phyloP scores from a whole-genome alignment of 1,140 invertebrate species.

The Potamilus streckersoni region DNA sequence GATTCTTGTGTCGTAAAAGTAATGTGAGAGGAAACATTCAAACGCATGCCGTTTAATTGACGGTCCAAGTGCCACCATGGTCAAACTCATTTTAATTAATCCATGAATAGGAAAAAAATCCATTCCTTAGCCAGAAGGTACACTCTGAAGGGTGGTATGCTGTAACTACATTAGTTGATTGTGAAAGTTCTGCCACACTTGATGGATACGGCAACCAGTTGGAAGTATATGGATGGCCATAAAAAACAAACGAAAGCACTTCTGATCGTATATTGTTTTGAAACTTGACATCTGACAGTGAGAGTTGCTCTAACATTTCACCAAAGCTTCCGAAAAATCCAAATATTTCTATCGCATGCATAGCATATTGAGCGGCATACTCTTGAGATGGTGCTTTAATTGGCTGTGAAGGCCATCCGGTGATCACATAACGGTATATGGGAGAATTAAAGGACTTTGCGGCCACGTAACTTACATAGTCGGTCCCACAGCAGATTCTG shows the following conservation, averaged over 20 bases:
- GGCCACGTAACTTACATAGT: conserved; percentile 6
- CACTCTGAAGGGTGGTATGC: conserved; percentile 24
- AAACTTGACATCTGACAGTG: conserved; percentile 10
- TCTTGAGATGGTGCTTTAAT: not conserved
- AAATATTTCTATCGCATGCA: conserved; percentile 11
- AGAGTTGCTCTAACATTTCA: not conserved
- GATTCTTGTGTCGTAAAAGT: too few species aligned
- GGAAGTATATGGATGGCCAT: conserved; percentile 3
- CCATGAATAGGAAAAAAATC: conserved; percentile 30
- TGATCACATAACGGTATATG: conserved; percentile 20
- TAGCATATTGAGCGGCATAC: conserved; percentile 4
- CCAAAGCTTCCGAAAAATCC: conserved; percentile 9
- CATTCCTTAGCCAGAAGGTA: conserved; percentile 24
- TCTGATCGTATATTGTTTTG: conserved; percentile 12
- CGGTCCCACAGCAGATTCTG: conserved; percentile 20
- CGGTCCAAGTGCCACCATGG: too few species aligned
- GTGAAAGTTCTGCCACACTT: not conserved
- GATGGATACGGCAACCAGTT: conserved; percentile 8
- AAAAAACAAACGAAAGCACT: conserved; percentile 4
- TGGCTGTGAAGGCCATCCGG: conserved; percentile 6
- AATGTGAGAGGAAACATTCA: too few species aligned
- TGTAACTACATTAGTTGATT: not conserved
- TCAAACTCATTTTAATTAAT: conserved; percentile 9
- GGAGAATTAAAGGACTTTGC: conserved; percentile 4
- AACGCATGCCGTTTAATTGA: too few species aligned